These are phyloP conservation scores for Galago senegalensis DNA, from an alignment of 2,797 vertebrate genomes.

Conservation along the genomic window DNA sequence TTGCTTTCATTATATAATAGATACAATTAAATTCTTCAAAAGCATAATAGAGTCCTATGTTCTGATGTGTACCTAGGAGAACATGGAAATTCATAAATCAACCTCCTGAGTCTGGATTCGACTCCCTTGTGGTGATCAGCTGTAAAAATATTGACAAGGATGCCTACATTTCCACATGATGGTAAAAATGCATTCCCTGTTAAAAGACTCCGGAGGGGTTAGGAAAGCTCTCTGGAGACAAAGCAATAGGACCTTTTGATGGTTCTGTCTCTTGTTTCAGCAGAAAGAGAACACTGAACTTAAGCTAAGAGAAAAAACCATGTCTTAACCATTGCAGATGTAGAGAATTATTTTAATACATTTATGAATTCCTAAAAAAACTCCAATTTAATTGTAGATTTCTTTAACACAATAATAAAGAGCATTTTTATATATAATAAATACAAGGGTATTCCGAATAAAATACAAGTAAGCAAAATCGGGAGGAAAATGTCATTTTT, in stretches of 20 bases:
- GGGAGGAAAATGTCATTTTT: background rate
- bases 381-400: background rate
- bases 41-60: background rate
- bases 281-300: background rate
- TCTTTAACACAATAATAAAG: background rate
- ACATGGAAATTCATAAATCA: background rate
- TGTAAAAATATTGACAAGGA: background rate
- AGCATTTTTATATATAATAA: background rate
- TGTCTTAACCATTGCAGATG: background rate
- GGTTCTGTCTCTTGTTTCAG: background rate
- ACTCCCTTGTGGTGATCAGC: background rate
- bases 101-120: background rate
- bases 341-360: background rate
- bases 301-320: background rate
- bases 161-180: background rate
- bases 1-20: background rate
- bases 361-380: background rate
- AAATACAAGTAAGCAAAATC: background rate
- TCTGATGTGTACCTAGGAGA: background rate
- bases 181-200: background rate
- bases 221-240: background rate
- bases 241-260: background rate
- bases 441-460: background rate
- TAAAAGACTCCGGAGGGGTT: background rate
- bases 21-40: background rate